Evolutionary conservation across 2,113 vertebrate species (phyloP).

Genomic region (Paralichthys olivaceus): DNA sequence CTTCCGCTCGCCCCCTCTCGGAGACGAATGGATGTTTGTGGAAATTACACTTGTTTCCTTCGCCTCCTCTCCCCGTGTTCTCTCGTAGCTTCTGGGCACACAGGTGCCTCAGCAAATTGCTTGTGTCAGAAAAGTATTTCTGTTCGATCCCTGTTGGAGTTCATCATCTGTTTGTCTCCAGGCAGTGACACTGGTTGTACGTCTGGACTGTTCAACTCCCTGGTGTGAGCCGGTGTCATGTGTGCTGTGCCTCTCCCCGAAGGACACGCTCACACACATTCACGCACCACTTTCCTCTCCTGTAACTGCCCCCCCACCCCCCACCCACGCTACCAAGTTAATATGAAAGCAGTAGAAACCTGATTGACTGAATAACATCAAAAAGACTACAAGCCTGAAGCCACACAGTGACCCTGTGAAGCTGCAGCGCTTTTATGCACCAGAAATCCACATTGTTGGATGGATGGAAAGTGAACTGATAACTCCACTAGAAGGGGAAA

Average conservation of each 20-base stretch:
- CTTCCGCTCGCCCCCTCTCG: not conserved
- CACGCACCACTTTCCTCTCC: no score
- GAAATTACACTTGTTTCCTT: slow-evolving; percentile 13
- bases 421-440: not conserved
- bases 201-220: no score
- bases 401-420: not conserved
- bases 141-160: slow-evolving; percentile 1
- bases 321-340: not conserved
- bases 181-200: not conserved
- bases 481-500: not conserved
- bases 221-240: no score
- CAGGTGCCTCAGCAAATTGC: slow-evolving; percentile 9
- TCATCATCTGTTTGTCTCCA: slow-evolving; percentile 25
- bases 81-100: not conserved
- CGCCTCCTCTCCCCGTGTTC: not conserved
- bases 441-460: not conserved
- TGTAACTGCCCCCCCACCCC: not conserved
- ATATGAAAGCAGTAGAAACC: not conserved
- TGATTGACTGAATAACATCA: not conserved
- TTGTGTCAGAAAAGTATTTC: slow-evolving; percentile 18
- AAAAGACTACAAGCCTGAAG: not conserved
- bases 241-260: not conserved
- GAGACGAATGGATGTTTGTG: slow-evolving; percentile 3
- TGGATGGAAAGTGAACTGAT: not conserved
- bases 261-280: not conserved